Evolutionary conservation across 2,888 invertebrate species (phyloP).

Genomic region (Mesodorylaimus sp.): DNA sequence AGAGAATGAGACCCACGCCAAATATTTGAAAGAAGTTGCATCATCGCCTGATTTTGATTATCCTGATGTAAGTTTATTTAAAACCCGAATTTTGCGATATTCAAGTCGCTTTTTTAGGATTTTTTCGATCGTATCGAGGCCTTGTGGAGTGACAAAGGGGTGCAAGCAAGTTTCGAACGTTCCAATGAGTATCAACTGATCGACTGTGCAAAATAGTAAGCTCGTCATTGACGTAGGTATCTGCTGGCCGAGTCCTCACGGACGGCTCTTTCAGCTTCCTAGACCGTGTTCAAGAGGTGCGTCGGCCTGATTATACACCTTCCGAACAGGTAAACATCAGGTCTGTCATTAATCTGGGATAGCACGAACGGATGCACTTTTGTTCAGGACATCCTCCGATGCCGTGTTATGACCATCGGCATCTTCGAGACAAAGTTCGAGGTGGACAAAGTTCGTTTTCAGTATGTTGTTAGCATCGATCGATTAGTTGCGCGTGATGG

Average conservation of each 20-base stretch:
- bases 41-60: constrained; percentile 72
- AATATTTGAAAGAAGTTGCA: constrained; percentile 92
- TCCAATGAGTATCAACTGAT: constrained; percentile 99
- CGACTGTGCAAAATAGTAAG: constrained; percentile 93
- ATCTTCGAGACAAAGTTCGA: constrained; percentile 99
- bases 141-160: constrained; percentile 91
- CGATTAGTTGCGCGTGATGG: neutral
- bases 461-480: constrained; percentile 59
- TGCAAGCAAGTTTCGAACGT: constrained; percentile 86
- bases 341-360: too few relatives aligned
- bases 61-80: constrained; percentile 55
- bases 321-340: constrained; percentile 61
- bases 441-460: constrained; percentile 99
- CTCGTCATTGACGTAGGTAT: too few relatives aligned
- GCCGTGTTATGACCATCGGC: constrained; percentile 98
- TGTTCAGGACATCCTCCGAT: constrained; percentile 86
- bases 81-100: constrained; percentile 6
- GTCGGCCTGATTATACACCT: constrained; percentile 88
- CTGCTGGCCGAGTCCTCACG: too few relatives aligned
- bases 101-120: constrained; percentile 47
- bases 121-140: constrained; percentile 96
- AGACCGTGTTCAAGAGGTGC: constrained; percentile 85
- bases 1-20: constrained; percentile 70
- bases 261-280: constrained; percentile 71
- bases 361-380: too few relatives aligned